Conservation (phyloP, 2,797 vertebrate genomes). For the Siniperca obscura region DNA sequence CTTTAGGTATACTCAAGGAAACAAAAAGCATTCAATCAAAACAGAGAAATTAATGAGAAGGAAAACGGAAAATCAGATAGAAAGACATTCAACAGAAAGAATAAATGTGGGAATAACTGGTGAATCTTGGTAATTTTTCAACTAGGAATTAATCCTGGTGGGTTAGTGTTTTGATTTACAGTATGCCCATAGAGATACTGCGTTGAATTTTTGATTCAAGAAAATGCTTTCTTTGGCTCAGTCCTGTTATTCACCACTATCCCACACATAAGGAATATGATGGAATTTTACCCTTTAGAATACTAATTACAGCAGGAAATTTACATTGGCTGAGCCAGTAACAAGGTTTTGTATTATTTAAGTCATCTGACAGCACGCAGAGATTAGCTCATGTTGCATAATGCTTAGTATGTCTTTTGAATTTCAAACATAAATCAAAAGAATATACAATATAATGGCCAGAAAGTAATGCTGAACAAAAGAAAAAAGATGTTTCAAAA, state of each 20-base stretch:
- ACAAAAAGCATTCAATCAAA: constrained; percentile 1
- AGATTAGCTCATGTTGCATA: constrained; percentile 31
- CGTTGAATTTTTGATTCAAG: neutral
- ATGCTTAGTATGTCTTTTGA: neutral
- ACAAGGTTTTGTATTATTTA: constrained; percentile 45
- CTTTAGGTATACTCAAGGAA: neutral
- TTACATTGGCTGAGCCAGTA: constrained; percentile 21
- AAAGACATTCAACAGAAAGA: constrained; percentile 12
- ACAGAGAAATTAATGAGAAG: constrained; percentile 4
- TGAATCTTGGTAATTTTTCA: neutral
- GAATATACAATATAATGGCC: neutral
- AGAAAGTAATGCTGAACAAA: neutral
- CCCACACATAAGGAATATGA: neutral
- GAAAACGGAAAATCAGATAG: constrained; percentile 17
- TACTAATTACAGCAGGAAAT: neutral
- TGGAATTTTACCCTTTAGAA: neutral
- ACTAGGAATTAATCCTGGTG: neutral
- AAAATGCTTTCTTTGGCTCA: neutral
- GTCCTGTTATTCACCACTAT: constrained; percentile 25
- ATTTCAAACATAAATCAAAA: constrained; percentile 8
- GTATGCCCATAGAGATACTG: neutral
- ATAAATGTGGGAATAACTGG: neutral
- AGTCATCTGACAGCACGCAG: constrained; percentile 23
- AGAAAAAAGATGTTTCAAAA: neutral
- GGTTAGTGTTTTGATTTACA: neutral